Conservation (phyloP, 35 echinoderm and acorn worm species). For the Chiridota heheva region DNA sequence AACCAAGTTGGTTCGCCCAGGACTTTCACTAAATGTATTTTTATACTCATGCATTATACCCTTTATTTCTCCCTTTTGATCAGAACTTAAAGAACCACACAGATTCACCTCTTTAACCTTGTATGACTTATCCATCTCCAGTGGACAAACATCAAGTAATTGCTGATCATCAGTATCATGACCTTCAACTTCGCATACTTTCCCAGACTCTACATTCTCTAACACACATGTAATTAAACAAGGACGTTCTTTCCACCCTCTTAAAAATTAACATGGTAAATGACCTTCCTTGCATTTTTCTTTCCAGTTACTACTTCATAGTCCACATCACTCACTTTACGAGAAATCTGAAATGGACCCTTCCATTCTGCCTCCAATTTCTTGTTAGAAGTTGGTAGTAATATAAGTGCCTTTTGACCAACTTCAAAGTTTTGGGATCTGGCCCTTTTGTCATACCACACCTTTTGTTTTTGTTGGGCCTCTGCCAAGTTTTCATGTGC, state of each 20-base stretch:
- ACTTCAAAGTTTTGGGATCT: neutral
- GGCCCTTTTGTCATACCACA: constrained; percentile 20
- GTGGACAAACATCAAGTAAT: neutral
- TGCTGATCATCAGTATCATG: constrained; percentile 14
- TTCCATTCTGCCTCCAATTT: neutral
- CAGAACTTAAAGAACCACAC: too few relatives aligned
- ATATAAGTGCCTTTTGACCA: constrained; percentile 21
- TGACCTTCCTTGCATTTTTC: neutral
- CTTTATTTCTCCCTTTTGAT: neutral
- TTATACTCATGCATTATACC: neutral
- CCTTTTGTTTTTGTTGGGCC: constrained; percentile 34
- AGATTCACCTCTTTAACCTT: too few relatives aligned
- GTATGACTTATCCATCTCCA: constrained; percentile 34
- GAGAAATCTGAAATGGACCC: neutral
- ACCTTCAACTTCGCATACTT: neutral
- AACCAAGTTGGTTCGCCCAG: constrained; percentile 31
- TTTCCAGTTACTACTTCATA: constrained; percentile 20
- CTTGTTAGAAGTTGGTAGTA: neutral
- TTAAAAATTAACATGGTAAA: neutral
- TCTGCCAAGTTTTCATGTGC: constrained; percentile 6
- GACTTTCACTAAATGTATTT: neutral
- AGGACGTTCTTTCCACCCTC: neutral
- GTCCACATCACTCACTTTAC: constrained; percentile 19
- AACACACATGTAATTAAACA: neutral
- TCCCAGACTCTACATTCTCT: neutral